Conservation (phyloP, 1,140 invertebrate genomes). For the Polypedilum vanderplanki region DNA sequence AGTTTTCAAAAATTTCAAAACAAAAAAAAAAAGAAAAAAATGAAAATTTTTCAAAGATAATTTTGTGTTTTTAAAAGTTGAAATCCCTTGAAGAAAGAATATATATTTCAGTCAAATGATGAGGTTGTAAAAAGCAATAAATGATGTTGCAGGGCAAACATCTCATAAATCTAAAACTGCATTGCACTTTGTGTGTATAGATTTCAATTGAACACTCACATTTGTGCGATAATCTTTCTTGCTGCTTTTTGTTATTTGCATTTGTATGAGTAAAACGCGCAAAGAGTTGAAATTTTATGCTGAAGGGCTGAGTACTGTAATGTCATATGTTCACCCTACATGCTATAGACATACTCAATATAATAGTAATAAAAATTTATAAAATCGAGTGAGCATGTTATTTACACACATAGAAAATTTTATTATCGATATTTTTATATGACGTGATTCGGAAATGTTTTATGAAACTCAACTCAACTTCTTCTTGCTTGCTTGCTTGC, state of each 20-base stretch:
- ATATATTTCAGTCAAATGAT: background rate
- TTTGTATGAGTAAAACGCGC: background rate
- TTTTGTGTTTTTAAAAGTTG: too few species aligned
- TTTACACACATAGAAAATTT: background rate
- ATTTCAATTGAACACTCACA: background rate
- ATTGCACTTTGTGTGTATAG: too few species aligned
- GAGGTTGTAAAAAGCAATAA: background rate
- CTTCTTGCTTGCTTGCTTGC: too few species aligned
- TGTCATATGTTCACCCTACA: too few species aligned
- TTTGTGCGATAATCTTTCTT: background rate
- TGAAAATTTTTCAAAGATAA: background rate
- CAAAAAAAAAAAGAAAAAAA: background rate
- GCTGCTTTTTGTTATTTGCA: too few species aligned
- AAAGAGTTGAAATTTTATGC: too few species aligned
- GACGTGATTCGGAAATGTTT: slow-evolving; percentile 17
- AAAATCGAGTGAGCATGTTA: background rate
- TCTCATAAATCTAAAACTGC: slow-evolving; percentile 2
- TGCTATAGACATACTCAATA: background rate
- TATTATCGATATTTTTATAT: background rate
- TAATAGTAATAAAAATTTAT: background rate
- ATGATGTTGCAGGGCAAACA: slow-evolving; percentile 16
- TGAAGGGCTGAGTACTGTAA: background rate
- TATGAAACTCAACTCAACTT: too few species aligned
- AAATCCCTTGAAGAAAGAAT: too few species aligned
- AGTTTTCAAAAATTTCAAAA: too few species aligned